phyloP scores from a whole-genome alignment of 1,140 invertebrate genomes.

The Drosophila sp. region DNA sequence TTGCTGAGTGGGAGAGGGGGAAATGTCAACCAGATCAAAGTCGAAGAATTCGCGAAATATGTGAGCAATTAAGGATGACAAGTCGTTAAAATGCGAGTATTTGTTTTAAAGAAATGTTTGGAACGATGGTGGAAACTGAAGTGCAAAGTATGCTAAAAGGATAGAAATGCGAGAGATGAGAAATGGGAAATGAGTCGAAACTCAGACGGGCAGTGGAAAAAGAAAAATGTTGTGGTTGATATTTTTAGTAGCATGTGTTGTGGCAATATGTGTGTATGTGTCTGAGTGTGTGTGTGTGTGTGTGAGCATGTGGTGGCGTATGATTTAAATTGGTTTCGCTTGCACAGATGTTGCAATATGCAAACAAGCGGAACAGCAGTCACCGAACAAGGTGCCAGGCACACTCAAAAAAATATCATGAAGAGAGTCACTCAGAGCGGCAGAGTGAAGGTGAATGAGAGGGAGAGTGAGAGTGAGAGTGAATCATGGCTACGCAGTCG shows the following conservation, averaged over 20 bases:
- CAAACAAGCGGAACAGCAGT: constrained; percentile 73
- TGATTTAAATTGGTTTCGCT: constrained; percentile 73
- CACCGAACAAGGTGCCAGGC: constrained; percentile 55
- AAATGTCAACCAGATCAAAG: constrained; percentile 39
- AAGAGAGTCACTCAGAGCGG: neutral
- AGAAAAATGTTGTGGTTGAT: constrained; percentile 43
- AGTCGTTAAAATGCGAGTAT: constrained; percentile 16
- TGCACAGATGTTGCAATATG: constrained; percentile 80
- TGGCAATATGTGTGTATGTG: constrained; percentile 28
- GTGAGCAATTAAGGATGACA: constrained; percentile 41
- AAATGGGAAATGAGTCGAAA: constrained; percentile 11
- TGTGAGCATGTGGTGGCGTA: constrained; percentile 65
- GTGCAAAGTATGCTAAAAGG: constrained; percentile 15
- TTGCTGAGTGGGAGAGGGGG: neutral
- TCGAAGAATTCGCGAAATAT: constrained; percentile 34
- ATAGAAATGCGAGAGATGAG: constrained; percentile 7
- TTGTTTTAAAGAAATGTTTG: constrained; percentile 11
- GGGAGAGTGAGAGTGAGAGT: constrained; percentile 1
- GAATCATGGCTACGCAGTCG: constrained; percentile 31
- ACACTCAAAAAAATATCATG: constrained; percentile 4
- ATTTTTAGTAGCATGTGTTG: constrained; percentile 54
- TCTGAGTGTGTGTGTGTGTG: constrained; percentile 19
- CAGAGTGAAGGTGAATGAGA: neutral
- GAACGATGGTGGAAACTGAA: constrained; percentile 7
- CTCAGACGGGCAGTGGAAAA: neutral